Base-by-base conservation (phyloP, 2,113 vertebrate genomes). In the Neopipo cinnamomea region DNA sequence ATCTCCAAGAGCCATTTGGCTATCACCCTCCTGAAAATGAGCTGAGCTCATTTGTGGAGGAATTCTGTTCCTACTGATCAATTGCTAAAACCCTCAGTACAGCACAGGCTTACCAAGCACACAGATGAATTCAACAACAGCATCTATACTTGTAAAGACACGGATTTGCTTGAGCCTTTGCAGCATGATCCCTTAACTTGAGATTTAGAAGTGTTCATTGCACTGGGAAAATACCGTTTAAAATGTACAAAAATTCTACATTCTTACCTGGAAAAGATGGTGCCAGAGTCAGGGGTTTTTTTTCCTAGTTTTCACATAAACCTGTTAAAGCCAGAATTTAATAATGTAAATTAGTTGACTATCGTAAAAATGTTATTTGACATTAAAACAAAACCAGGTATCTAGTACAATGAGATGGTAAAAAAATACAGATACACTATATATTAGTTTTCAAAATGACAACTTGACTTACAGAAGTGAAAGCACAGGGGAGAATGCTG, bases 201-300 rank as follows among this genome's bases (percentile, higher is more conserved):
- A 89, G 74, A 72, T 62, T 85, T 85, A 89, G 33, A 74, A 80
- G 49, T 91, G 82, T 68, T 53, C 23, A 85, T 46, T 92, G 44
- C 35, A 70, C 18, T n/a, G 49, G 47, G 31, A 79, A 79, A 89
- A 80, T 30, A 11, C 4, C 28, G 46, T 66, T 96, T 88, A 61
- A 96, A 97, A 35, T 74, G 56, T 91, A 89, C 39, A 93, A 91
- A 97, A 59, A 35, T 44, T 88, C 37, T 73, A 77, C 28, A 90
- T 24, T 46, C 73, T 92, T 96, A 93, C 49, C 41, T 73, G 65
- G 50, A 61, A 91, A 87, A 88, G 17, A 30, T 23, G 6, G 25
- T 44, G 41, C 39, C 50, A 73, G 55, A 31, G 52, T 42, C 17
- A 71, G 21, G 11, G 14, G 19, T 20, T 24, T 53, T 74, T 88